These are phyloP conservation scores for Protonibea diacanthus DNA, from an alignment of 2,797 vertebrate genomes.

Conservation along the genomic window DNA sequence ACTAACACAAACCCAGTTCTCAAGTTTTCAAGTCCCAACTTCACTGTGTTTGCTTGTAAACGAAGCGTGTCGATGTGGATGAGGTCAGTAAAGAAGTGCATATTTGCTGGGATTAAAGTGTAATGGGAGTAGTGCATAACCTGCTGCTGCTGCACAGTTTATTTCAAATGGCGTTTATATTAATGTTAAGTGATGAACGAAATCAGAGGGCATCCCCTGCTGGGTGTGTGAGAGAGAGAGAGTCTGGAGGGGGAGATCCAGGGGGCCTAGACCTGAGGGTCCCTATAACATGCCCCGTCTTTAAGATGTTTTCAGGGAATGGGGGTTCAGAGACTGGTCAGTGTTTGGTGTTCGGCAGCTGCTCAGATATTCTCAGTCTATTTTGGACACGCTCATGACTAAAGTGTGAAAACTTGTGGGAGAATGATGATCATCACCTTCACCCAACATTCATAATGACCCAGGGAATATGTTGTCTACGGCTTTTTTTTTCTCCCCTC, in stretches of 20 bases:
- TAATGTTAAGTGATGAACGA: not conserved
- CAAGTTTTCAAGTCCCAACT: slow-evolving; percentile 58
- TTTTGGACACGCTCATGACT: not conserved
- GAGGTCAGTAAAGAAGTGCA: slow-evolving; percentile 10
- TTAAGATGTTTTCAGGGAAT: slow-evolving; percentile 5
- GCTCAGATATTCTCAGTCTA: not conserved
- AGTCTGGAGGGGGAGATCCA: not conserved
- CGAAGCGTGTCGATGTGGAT: not conserved
- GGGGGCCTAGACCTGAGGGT: not conserved
- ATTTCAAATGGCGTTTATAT: slow-evolving; percentile 2
- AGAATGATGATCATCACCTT: not conserved
- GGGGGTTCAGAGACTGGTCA: not conserved
- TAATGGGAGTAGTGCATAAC: not conserved
- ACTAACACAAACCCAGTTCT: slow-evolving; percentile 1
- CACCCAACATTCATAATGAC: not conserved
- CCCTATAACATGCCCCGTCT: not conserved
- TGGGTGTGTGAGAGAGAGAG: slow-evolving; percentile 1
- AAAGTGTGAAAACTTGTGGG: not conserved
- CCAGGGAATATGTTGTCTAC: not conserved
- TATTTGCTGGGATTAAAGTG: slow-evolving; percentile 26
- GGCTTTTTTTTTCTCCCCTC: not conserved
- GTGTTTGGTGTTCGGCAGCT: not conserved
- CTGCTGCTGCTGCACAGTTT: slow-evolving; percentile 2
- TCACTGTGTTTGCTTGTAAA: slow-evolving; percentile 17
- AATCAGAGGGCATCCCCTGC: not conserved